These are phyloP conservation scores for Typhlomys cinereus DNA, from an alignment of 2,113 vertebrate species.

Conservation along the genomic window DNA sequence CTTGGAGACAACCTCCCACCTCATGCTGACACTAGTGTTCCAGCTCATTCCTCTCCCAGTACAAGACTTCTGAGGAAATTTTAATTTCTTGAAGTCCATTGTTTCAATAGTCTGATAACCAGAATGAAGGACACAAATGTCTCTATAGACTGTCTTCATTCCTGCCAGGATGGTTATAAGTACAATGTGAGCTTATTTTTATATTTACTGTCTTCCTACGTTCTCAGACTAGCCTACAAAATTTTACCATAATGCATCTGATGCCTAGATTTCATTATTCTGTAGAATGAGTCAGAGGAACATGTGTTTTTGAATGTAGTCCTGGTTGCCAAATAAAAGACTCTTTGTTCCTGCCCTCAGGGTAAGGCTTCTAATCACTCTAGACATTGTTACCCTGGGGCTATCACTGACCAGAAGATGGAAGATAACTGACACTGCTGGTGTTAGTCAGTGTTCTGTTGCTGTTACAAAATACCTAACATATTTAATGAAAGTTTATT, in stretches of 20 bases:
- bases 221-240: not conserved
- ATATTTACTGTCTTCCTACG: not conserved
- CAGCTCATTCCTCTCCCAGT: not conserved
- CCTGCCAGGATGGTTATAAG: too few relatives aligned
- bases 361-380: not conserved
- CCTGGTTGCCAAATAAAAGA: not conserved
- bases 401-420: not conserved
- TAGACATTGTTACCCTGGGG: rapidly evolving
- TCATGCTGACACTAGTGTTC: not conserved
- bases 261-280: not conserved
- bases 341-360: not conserved
- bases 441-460: not conserved
- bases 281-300: not conserved
- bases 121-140: not conserved
- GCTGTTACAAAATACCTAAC: not conserved
- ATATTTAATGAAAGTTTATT: not conserved
- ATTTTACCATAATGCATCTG: not conserved
- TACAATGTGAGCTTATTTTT: not conserved
- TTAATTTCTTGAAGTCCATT: not conserved
- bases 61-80: not conserved
- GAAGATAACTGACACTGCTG: not conserved
- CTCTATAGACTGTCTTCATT: not conserved
- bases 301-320: not conserved
- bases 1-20: not conserved
- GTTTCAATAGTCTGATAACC: not conserved